Conservation (phyloP, 2,797 vertebrate genomes). For the Tiaroga cobitis region DNA sequence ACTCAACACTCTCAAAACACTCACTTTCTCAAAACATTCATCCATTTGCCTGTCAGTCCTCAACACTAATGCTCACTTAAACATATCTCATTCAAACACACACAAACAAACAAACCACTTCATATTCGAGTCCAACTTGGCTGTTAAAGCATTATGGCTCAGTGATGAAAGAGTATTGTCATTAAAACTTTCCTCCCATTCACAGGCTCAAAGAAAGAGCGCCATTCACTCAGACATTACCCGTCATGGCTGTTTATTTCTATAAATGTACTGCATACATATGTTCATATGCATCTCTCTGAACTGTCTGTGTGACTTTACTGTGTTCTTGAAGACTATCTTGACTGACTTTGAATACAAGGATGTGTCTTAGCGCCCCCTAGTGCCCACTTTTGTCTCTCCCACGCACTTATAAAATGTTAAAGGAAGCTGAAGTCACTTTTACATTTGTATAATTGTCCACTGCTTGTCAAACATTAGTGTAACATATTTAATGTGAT, state of each 20-base stretch:
- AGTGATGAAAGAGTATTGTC: not conserved
- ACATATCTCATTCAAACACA: conserved; percentile 9
- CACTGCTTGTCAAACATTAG: not conserved
- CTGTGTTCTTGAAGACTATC: not conserved
- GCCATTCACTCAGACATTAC: not conserved
- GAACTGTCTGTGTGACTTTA: not conserved
- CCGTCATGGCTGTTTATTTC: not conserved
- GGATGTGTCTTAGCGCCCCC: not conserved
- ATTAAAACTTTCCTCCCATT: conserved; percentile 14
- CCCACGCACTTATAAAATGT: not conserved
- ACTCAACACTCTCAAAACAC: conserved; percentile 25
- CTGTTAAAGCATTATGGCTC: conserved; percentile 18
- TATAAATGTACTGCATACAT: not conserved
- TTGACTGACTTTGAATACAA: not conserved
- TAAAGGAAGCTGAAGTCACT: not conserved
- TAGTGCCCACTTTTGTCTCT: not conserved
- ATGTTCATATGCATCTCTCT: not conserved
- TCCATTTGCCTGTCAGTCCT: conserved; percentile 28
- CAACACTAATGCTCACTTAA: conserved; percentile 26
- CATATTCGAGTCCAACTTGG: not conserved
- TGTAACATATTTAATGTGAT: not conserved
- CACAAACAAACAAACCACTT: conserved; percentile 13
- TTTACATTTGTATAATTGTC: not conserved
- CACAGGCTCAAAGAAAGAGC: not conserved
- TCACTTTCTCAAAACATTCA: too few species aligned